Evolutionary conservation across 2,888 invertebrate species (phyloP).

Genomic region (Oasisia sp.): DNA sequence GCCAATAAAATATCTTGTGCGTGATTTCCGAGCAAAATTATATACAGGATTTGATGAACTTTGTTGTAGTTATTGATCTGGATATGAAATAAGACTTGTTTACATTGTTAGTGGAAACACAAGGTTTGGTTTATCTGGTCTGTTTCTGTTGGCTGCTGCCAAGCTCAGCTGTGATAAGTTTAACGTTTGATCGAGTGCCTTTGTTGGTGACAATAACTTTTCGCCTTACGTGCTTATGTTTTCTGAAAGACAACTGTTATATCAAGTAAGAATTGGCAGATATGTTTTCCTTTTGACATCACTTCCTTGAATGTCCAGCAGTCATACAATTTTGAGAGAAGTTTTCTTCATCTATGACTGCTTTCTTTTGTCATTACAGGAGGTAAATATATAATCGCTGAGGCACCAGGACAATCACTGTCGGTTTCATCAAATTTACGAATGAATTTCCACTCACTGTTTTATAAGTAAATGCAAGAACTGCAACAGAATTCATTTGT

Average conservation of each 20-base stretch:
- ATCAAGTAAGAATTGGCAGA: no score
- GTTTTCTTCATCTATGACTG: no score
- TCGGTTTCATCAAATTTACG: not conserved
- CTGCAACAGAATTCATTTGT: not conserved
- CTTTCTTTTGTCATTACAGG: no score
- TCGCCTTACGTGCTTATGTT: not conserved
- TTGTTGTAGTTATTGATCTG: not conserved
- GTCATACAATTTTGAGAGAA: no score
- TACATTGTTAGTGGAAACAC: not conserved
- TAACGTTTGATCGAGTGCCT: not conserved
- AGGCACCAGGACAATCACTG: no score
- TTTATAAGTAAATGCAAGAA: not conserved
- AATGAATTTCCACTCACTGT: not conserved
- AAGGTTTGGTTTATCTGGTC: conserved; percentile 5
- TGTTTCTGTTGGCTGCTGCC: not conserved
- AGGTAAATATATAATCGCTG: no score
- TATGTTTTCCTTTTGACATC: no score
- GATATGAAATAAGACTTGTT: not conserved
- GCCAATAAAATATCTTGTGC: no score
- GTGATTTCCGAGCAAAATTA: not conserved
- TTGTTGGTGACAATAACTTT: not conserved
- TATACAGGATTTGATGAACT: not conserved
- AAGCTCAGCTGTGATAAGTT: not conserved
- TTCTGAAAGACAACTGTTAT: not conserved
- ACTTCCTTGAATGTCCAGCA: no score